Base-by-base conservation (phyloP, 2,888 invertebrate species). In the Reticulitermes lucifugus region DNA sequence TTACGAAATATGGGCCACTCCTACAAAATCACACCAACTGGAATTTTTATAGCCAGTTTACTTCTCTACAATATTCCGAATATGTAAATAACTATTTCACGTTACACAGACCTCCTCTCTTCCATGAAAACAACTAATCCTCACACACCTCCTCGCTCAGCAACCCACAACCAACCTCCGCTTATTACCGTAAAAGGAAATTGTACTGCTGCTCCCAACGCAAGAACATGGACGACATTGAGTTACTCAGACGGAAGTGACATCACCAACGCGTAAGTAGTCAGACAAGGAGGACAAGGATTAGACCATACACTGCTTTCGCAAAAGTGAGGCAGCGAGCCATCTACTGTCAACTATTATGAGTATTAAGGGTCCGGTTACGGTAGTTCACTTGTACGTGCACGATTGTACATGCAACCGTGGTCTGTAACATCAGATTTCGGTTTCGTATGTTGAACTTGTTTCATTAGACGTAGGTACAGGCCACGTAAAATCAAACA, bases 141-240 rank as follows among this genome's bases (percentile, higher is more conserved):
- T 65, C 25, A 65, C n/a, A 65, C 25, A n/a, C 9, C 65, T 25
- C n/a, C 25, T 6, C 7, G 6, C 3, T n/a, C n/a, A 1, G 5
- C 65, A 25, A 6, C 65, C n/a, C 65, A 65, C 25, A 65, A 25
- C 6, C 65, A 0, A 65, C n/a, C 65, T 65, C n/a, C 25, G n/a
- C 65, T 65, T 65, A 65, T 25, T 65, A 65, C 65, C 65, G 65
- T 25, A 65, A 65, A 65, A 65, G 65, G 65, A 65, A 65, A 65
- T 25, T 14, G 3, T 65, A 2, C n/a, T n/a, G 9, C 65, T 65
- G 14, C 60, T 60, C 60, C 60, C 46, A 46, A 46, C 46, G 1
- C 35, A 35, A 35, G 35, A 35, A 35, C 51, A 51, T 14, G 51
- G 51, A 18, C 4, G 14, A 55, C 9, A 65, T 4, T 25, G 65